Conservation (phyloP, 2,113 vertebrate genomes). For the Tauraco erythrolophus region DNA sequence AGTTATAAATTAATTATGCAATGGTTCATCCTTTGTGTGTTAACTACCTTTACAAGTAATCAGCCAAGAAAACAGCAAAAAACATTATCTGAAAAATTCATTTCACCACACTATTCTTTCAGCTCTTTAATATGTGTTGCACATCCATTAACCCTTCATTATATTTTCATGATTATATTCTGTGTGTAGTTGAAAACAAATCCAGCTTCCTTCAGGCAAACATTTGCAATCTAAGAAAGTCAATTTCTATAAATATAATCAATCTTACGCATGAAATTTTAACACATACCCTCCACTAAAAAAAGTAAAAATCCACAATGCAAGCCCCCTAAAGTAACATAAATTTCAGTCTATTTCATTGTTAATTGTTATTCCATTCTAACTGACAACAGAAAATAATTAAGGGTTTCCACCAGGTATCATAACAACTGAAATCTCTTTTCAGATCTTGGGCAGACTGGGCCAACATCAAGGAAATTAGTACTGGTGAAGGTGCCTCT, state of each 20-base stretch:
- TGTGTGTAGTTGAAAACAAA: slow-evolving; percentile 50
- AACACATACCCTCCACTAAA: background rate
- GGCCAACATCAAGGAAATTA: background rate
- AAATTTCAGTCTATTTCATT: background rate
- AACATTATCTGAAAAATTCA: slow-evolving; percentile 17
- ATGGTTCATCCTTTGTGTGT: slow-evolving; percentile 42
- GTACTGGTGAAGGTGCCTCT: background rate
- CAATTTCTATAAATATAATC: slow-evolving; percentile 66
- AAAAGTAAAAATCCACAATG: background rate
- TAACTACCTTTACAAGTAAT: slow-evolving; percentile 67
- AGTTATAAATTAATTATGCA: slow-evolving; percentile 59
- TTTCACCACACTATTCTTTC: slow-evolving; percentile 52
- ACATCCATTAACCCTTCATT: slow-evolving; percentile 72
- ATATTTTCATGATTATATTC: slow-evolving; percentile 70
- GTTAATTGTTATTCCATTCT: background rate
- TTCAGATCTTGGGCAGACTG: background rate
- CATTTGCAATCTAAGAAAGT: slow-evolving; percentile 60
- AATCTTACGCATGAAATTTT: slow-evolving; percentile 62
- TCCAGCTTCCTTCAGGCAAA: slow-evolving; percentile 58
- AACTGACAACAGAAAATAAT: background rate
- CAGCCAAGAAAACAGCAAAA: slow-evolving; percentile 40
- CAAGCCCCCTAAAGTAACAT: background rate
- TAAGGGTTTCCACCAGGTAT: background rate
- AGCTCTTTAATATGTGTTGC: slow-evolving; percentile 34
- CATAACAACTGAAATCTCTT: background rate